Conservation (phyloP, 2,113 vertebrate species). For the Sturnus vulgaris region DNA sequence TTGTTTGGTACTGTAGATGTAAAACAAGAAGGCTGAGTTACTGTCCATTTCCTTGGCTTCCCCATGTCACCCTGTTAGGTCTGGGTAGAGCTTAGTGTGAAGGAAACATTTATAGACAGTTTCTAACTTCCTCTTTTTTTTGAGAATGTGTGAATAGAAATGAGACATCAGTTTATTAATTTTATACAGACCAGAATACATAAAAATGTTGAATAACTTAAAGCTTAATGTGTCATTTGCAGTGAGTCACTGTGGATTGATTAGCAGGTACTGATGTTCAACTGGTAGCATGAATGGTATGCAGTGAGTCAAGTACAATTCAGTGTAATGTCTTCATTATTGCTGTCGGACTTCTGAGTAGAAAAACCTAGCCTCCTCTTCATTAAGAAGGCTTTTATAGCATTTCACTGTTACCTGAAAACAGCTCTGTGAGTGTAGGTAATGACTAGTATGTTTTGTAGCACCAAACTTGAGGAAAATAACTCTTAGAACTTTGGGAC, state of each 20-base stretch:
- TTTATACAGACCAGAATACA: not conserved
- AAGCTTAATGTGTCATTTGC: not conserved
- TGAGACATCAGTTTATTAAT: not conserved
- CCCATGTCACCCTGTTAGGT: not conserved
- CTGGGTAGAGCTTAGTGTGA: not conserved
- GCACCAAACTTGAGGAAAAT: not conserved
- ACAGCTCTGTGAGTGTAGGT: not conserved
- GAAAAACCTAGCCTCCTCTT: not conserved
- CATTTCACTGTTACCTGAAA: not conserved
- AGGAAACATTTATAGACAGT: not conserved
- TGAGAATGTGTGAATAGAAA: not conserved
- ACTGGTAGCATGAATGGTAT: not conserved
- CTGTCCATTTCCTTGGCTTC: not conserved
- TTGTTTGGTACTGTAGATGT: not conserved
- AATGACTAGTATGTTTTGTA: not conserved
- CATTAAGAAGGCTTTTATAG: not conserved
- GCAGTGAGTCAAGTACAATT: not conserved
- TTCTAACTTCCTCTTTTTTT: not conserved
- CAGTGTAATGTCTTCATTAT: not conserved
- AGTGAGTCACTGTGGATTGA: not conserved
- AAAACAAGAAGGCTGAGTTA: not conserved
- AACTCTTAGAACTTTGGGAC: not conserved
- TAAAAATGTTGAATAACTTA: not conserved
- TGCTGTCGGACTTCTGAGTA: not conserved
- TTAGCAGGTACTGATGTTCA: not conserved